Evolutionary conservation across 2,113 vertebrate species (phyloP).

Genomic region (Cynopterus brachyotis): DNA sequence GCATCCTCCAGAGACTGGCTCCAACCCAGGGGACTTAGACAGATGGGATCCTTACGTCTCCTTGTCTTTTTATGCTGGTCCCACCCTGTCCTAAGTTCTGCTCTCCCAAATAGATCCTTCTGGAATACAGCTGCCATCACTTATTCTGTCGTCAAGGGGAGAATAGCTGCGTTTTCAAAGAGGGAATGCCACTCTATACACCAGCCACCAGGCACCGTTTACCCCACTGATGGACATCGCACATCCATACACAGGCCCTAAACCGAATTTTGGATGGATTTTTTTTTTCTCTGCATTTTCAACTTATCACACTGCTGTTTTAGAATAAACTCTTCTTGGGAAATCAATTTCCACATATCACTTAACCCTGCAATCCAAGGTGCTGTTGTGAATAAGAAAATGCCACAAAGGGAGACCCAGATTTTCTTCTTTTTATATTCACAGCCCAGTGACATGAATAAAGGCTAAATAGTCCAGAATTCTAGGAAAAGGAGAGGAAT

Average conservation of each 20-base stretch:
- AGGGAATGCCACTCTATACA: conserved; percentile 51
- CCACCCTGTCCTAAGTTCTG: conserved; percentile 7
- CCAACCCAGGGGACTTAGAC: background rate
- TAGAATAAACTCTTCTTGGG: conserved; percentile 14
- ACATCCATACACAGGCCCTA: conserved; percentile 35
- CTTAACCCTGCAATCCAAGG: background rate
- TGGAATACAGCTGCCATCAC: conserved; percentile 62
- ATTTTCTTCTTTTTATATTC: background rate
- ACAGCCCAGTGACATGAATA: background rate
- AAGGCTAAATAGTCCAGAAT: background rate
- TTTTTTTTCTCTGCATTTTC: background rate
- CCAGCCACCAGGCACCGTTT: conserved; percentile 54
- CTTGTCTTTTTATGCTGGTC: conserved; percentile 28
- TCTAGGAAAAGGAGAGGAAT: background rate
- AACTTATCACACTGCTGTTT: background rate
- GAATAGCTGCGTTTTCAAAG: conserved; percentile 25
- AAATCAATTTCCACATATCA: background rate
- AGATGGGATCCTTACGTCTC: background rate
- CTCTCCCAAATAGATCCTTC: conserved; percentile 61
- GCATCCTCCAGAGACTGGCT: background rate
- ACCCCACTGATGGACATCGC: conserved; percentile 33
- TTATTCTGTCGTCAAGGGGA: conserved; percentile 21
- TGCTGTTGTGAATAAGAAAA: background rate
- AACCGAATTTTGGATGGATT: background rate
- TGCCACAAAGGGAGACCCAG: background rate